Base-by-base conservation (phyloP, 2,113 vertebrate species). In the Sorex fumeus region DNA sequence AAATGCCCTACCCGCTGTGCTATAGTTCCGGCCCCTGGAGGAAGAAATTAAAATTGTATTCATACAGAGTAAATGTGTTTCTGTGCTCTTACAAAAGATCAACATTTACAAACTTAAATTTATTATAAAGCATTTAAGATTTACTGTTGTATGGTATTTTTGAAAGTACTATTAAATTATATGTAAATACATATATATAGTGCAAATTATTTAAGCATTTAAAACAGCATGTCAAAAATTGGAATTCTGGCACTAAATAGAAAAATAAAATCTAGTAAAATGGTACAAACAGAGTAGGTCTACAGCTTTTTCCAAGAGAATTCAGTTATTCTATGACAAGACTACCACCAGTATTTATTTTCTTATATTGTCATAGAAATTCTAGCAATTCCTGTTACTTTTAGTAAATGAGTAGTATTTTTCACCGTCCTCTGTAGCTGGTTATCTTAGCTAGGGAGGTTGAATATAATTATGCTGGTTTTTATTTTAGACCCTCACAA, bases 221-320 rank as follows among this genome's bases (percentile, higher is more conserved):
- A 45, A 78, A 90, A 45, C 60, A 70, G 10, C 19, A 19, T 84
- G 90, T 93, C 45, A 89, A 93, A 90, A 82, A 77, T 82, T 88
- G 75, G 62, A 81, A 11, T 71, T 15, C 60, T 76, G 77, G 75
- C 32, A 66, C n/a, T 40, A 87, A 91, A 80, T 64, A 53, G 3
- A 66, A n/a, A 83, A 83, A 83, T 90, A 78, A 90, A 90, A 90
- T 88, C 1, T 13, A 82, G 62, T 62, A 9, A 12, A 34, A 90
- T 82, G 28, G 16, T 30, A 74, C 16, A 84, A 36, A 91, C 3
- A 53, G 7, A 80, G 28, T 15, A 90, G 77, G 6, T 34, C 62
- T 43, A 16, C 13, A 23, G 10, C 0, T 84, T 90, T 8, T 91
- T 75, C 16, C 32, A 78, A 87, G 53, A 83, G 40, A 79, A 57